Evolutionary conservation across 2,797 vertebrate genomes (phyloP).

Genomic region (Myotis daubentonii): DNA sequence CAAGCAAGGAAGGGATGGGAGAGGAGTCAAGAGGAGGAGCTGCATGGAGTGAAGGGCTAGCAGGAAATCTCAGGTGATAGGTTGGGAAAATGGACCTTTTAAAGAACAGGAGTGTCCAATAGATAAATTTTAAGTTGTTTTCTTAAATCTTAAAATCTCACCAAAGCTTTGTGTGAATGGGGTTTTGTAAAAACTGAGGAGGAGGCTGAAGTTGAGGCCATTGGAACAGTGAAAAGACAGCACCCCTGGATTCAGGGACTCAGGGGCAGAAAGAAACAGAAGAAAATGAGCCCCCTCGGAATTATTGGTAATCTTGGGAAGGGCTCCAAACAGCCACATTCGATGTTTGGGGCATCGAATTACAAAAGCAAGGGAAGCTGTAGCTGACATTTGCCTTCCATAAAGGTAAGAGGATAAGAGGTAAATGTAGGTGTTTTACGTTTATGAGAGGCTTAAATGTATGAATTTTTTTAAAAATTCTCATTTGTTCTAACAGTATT

Average conservation of each 20-base stretch:
- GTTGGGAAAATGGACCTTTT: neutral
- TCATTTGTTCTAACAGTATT: neutral
- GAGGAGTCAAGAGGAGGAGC: neutral
- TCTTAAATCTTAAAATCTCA: constrained; percentile 18
- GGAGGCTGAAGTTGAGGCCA: neutral
- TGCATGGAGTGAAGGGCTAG: neutral
- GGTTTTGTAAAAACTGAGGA: constrained; percentile 12
- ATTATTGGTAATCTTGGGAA: neutral
- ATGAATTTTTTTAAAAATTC: neutral
- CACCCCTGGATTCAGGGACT: neutral
- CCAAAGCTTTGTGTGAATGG: neutral
- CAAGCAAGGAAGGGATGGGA: neutral
- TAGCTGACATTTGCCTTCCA: constrained; percentile 10
- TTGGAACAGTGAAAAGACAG: constrained; percentile 6
- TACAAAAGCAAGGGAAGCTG: neutral
- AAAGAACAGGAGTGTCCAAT: neutral
- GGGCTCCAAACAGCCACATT: neutral
- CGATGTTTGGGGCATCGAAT: neutral
- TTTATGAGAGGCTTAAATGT: constrained; percentile 12
- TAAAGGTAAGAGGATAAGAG: neutral
- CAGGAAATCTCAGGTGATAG: neutral
- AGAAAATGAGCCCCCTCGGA: neutral
- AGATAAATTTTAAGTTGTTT: neutral
- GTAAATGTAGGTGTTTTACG: constrained; percentile 24
- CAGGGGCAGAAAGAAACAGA: neutral